Evolutionary conservation across 2,797 vertebrate species (phyloP).

Genomic region (Mormyrops boulengeri): DNA sequence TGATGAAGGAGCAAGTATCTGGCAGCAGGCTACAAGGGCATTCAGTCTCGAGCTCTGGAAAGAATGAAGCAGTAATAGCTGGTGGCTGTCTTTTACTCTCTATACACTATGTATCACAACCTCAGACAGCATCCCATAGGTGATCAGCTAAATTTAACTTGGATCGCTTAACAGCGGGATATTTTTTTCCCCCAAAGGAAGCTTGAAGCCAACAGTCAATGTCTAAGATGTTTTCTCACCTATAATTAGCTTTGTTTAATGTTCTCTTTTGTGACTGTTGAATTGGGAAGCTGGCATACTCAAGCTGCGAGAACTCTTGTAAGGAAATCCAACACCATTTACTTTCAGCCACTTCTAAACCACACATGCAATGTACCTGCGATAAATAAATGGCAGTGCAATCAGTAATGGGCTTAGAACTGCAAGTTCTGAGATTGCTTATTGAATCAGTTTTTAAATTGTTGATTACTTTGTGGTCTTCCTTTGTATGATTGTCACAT

Average conservation of each 20-base stretch:
- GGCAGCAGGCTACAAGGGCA: neutral
- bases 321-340: neutral
- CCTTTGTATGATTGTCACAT: neutral
- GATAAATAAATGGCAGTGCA: neutral
- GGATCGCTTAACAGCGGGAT: neutral
- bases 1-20: neutral
- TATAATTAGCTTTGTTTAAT: neutral
- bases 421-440: neutral
- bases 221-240: neutral
- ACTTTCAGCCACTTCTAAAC: neutral
- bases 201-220: neutral
- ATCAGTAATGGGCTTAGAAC: neutral
- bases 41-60: neutral
- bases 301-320: neutral
- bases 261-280: neutral
- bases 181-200: neutral
- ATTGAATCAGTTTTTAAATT: neutral
- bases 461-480: neutral
- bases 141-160: neutral
- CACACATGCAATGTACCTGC: neutral
- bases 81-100: neutral
- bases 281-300: neutral
- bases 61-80: neutral
- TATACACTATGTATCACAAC: neutral
- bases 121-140: neutral